Evolutionary conservation across 2,113 vertebrate species (phyloP), one percentile per base, ranked within the genome.

Genomic region (Naja naja): DNA sequence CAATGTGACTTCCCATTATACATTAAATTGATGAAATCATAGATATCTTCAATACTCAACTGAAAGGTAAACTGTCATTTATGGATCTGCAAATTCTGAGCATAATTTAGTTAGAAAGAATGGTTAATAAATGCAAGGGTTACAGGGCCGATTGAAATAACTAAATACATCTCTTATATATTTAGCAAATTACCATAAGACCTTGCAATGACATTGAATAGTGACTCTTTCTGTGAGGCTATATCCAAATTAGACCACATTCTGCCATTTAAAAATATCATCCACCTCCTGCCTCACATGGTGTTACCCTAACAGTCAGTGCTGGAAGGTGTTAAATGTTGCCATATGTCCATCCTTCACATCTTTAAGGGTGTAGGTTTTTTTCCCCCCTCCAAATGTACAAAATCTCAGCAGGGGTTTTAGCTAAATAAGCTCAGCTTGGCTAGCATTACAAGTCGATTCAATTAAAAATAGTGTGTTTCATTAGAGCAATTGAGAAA

Each of bases 111-210:
- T 11, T n/a, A 69, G 60, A 69, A 74, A 55, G 20, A 23, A 34
- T n/a, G 27, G 8, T 90, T 52, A 34, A 34, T 34, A 53, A n/a
- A 53, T 52, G 47, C 20, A 74, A 53, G 8, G 60, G 49, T 27
- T 12, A 74, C 20, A 39, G 74, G 34, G 69, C 45, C 27, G 2
- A 69, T 23, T 53, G 47, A 69, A 74, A 47, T 23, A 52, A 7
- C 23, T 49, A 49, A 27, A 49, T 52, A 27, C 23, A 49, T 14
- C n/a, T 34, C 64, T 93, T 69, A 20, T 47, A 58, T 49, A 4
- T 88, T 92, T 93, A 94, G 90, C 55, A 93, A 87, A 92, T 92
- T 18, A 74, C 92, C 90, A 94, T 11, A 20, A 94, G 85, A 94
- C 95, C 88, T n/a, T 88, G 47, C 69, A 43, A 47, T 47, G 90